Evolutionary conservation across 2,797 vertebrate genomes (phyloP).

Genomic region (Poecilia picta): DNA sequence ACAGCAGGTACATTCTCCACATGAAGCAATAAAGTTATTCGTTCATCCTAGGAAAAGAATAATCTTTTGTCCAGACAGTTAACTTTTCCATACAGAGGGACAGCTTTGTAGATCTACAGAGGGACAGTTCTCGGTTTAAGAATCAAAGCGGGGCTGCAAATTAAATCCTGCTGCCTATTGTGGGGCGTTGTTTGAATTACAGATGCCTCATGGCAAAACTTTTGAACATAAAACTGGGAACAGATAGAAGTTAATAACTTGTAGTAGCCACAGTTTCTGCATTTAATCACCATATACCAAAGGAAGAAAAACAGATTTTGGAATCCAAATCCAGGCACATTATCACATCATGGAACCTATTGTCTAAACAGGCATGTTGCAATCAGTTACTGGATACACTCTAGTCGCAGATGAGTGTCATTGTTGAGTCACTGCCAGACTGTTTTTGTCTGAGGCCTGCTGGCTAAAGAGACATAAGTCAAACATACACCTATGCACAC

Average conservation of each 20-base stretch:
- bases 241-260: slow-evolving; percentile 67
- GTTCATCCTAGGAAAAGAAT: slow-evolving; percentile 32
- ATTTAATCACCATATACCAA: slow-evolving; percentile 53
- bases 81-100: not conserved
- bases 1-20: slow-evolving; percentile 91
- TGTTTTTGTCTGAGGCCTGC: slow-evolving; percentile 40
- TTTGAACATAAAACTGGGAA: slow-evolving; percentile 67
- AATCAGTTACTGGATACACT: slow-evolving; percentile 46
- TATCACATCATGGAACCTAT: slow-evolving; percentile 31
- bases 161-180: slow-evolving; percentile 52
- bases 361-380: slow-evolving; percentile 36
- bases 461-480: slow-evolving; percentile 39
- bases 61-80: slow-evolving; percentile 2
- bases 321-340: slow-evolving; percentile 43
- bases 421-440: slow-evolving; percentile 49
- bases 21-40: slow-evolving; percentile 69
- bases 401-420: slow-evolving; percentile 33
- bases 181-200: slow-evolving; percentile 38
- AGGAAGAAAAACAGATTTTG: slow-evolving; percentile 37
- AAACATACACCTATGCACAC: slow-evolving; percentile 28
- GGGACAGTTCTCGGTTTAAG: slow-evolving; percentile 34
- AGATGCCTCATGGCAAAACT: slow-evolving; percentile 48
- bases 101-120: not conserved
- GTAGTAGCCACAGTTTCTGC: slow-evolving; percentile 51
- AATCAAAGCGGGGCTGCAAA: slow-evolving; percentile 57